A percentile compares a stretch with the other conserved stretches of the same genome.
Evolutionary conservation across 1,140 invertebrate genomes (phyloP).

Genomic region (Ips nitidus): DNA sequence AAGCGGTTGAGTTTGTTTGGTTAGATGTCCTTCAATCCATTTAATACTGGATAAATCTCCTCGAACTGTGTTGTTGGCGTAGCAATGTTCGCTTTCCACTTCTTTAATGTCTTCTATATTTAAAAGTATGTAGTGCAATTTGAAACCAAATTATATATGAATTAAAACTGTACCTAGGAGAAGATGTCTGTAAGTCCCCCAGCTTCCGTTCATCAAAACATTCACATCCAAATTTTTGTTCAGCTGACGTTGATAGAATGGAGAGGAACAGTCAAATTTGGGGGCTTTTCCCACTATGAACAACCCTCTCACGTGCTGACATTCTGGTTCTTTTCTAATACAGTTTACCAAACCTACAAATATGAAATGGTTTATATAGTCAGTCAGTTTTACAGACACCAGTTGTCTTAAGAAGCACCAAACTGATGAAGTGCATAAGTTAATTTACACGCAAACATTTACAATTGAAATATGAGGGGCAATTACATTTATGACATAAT

Average conservation of each 20-base stretch:
- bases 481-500: not conserved
- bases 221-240: constrained; percentile 67
- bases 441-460: not conserved
- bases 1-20: constrained; percentile 41
- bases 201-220: constrained; percentile 62
- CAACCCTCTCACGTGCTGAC: constrained; percentile 62
- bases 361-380: constrained; percentile 46
- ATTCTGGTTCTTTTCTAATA: constrained; percentile 67
- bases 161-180: constrained; percentile 14
- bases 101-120: constrained; percentile 42
- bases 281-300: constrained; percentile 68
- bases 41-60: constrained; percentile 83
- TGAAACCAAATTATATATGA: not conserved
- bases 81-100: constrained; percentile 65
- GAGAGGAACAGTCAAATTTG: constrained; percentile 61
- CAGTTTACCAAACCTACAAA: constrained; percentile 69
- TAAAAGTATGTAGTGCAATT: not conserved
- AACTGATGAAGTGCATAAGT: not conserved
- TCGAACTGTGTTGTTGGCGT: constrained; percentile 72
- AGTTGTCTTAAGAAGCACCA: not conserved
- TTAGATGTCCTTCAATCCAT: constrained; percentile 74
- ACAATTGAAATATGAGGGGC: not conserved
- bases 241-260: constrained; percentile 63
- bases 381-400: not conserved
- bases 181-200: constrained; percentile 62